phyloP scores from a whole-genome alignment of 2,797 vertebrate species.

The Chromis chromis region DNA sequence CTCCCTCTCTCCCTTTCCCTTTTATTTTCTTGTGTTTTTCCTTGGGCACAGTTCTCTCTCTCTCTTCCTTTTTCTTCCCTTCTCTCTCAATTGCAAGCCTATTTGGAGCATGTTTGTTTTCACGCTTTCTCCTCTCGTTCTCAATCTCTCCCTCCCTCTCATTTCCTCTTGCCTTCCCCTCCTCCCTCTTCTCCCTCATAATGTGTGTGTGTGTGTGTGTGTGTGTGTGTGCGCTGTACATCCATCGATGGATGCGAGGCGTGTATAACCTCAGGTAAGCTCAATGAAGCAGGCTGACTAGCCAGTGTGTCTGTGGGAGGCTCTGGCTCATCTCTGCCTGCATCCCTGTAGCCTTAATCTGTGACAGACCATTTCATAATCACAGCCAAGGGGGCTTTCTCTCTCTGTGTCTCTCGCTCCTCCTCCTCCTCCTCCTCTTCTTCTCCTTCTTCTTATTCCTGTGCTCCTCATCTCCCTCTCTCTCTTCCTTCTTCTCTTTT shows the following conservation, averaged over 20 bases:
- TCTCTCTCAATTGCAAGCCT: conserved; percentile 83
- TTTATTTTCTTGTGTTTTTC: conserved; percentile 81
- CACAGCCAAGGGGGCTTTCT: conserved; percentile 86
- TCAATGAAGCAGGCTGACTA: conserved; percentile 85
- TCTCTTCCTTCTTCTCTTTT: conserved; percentile 27
- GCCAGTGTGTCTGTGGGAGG: conserved; percentile 87
- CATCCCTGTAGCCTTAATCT: conserved; percentile 89
- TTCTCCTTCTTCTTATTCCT: conserved; percentile 55
- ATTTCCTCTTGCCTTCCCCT: conserved; percentile 67
- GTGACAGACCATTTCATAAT: conserved; percentile 91
- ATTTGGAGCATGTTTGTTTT: conserved; percentile 87
- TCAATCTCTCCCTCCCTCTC: conserved; percentile 76
- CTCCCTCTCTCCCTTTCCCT: conserved; percentile 71
- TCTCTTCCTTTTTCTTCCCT: conserved; percentile 74
- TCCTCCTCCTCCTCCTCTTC: conserved; percentile 39
- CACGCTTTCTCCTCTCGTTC: conserved; percentile 80
- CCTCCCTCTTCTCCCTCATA: conserved; percentile 65
- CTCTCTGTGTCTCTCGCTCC: conserved; percentile 61
- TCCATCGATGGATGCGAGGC: conserved; percentile 83
- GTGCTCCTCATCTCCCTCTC: conserved; percentile 61
- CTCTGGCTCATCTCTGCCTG: conserved; percentile 85
- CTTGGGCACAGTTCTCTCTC: conserved; percentile 75
- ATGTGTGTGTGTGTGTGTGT: conserved; percentile 56
- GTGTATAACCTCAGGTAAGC: conserved; percentile 89
- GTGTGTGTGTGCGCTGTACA: conserved; percentile 62